Evolutionary conservation across 2,113 vertebrate genomes (phyloP).

Genomic region (Thamnaconus septentrionalis): DNA sequence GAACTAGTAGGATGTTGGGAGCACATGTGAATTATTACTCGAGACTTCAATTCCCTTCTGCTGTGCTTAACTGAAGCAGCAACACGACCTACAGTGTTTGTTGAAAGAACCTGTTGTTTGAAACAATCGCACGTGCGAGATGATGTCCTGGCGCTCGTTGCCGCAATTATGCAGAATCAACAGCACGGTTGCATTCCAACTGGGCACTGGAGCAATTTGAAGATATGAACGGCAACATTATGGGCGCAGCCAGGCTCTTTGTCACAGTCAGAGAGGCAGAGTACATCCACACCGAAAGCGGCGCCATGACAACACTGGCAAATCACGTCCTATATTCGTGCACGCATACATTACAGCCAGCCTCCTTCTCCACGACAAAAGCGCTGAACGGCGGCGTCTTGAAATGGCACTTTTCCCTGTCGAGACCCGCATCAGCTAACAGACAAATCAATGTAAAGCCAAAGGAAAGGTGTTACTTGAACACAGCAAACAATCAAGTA

Average conservation of each 20-base stretch:
- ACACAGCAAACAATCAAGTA: slow-evolving; percentile 19
- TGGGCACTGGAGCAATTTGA: not conserved
- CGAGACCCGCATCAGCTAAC: not conserved
- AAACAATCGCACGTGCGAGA: no score
- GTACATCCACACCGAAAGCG: slow-evolving; percentile 13
- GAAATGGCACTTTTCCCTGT: no score
- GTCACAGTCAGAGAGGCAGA: slow-evolving; percentile 17
- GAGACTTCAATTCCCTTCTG: no score
- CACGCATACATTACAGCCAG: slow-evolving; percentile 28
- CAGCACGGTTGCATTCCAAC: not conserved
- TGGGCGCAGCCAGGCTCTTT: not conserved
- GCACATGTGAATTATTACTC: no score
- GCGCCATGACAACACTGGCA: slow-evolving; percentile 18
- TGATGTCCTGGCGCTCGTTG: no score
- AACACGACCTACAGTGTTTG: no score
- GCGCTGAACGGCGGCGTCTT: slow-evolving; percentile 10
- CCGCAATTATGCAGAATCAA: no score
- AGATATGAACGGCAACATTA: not conserved
- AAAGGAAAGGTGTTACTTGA: slow-evolving; percentile 4
- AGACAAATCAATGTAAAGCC: slow-evolving; percentile 6
- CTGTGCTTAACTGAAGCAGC: no score
- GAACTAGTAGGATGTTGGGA: no score
- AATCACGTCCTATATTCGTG: slow-evolving; percentile 9
- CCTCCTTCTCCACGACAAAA: slow-evolving; percentile 5
- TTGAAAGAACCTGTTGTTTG: no score